Evolutionary conservation across 1,140 invertebrate genomes (phyloP), one percentile per base, ranked within the genome.

Genomic region (Chlorops oryzae): DNA sequence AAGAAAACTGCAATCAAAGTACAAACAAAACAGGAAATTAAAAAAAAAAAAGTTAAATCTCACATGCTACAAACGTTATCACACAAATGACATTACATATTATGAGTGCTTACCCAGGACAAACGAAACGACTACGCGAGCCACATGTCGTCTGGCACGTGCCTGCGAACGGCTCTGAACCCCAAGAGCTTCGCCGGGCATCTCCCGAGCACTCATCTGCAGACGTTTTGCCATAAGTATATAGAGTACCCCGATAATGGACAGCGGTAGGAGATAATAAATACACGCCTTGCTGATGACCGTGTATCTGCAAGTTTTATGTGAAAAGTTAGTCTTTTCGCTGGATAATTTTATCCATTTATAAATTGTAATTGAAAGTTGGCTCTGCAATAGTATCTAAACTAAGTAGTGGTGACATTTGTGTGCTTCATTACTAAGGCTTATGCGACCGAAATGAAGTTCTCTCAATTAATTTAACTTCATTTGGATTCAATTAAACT

Each of bases 61-160:
- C n/a, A n/a, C n/a, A n/a, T n/a, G n/a, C n/a, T n/a, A n/a, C n/a
- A n/a, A n/a, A n/a, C n/a, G n/a, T n/a, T n/a, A n/a, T n/a, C n/a
- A n/a, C n/a, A n/a, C n/a, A n/a, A n/a, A n/a, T n/a, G n/a, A n/a
- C n/a, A n/a, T n/a, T n/a, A n/a, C n/a, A n/a, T n/a, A n/a, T n/a
- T n/a, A n/a, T n/a, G n/a, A n/a, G n/a, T n/a, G n/a, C 79, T 78
- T 71, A 83, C 81, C 83, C 23, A 94, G 78, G n/a, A 96, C 88
- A 70, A 96, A 94, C 23, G 88, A 83, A 13, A 96, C 78, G 9
- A 96, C 92, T 80, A 94, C 90, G 64, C 89, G 87, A 3, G 91
- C 92, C 0, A 96, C 90, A 72, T 93, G 80, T 39, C 78, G 82
- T 50, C 84, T 75, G 2, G 82, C 81, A 15, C 77, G 77, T 17